These are phyloP conservation scores for Trissolcus brochymenae DNA, from an alignment of 2,888 invertebrate genomes.

Conservation along the genomic window DNA sequence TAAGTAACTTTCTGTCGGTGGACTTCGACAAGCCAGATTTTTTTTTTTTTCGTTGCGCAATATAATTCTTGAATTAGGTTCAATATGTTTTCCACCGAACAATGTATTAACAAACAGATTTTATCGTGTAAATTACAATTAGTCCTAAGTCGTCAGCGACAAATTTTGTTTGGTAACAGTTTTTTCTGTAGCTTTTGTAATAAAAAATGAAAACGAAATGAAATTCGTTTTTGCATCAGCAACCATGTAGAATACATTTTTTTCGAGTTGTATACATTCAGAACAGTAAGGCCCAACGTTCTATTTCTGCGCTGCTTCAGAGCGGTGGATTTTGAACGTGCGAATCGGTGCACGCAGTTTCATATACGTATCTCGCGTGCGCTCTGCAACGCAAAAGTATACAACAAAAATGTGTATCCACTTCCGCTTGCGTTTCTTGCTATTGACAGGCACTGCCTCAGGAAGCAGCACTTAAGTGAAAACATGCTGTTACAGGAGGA, in stretches of 20 bases:
- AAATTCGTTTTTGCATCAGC: too few relatives aligned
- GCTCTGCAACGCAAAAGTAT: slow-evolving; percentile 27
- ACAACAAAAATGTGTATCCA: slow-evolving; percentile 52
- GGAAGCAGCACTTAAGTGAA: slow-evolving; percentile 47
- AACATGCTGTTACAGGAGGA: slow-evolving; percentile 57
- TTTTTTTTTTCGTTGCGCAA: slow-evolving; percentile 12
- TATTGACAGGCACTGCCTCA: slow-evolving; percentile 18
- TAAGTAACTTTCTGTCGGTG: slow-evolving; percentile 7
- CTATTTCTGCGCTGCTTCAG: slow-evolving; percentile 65
- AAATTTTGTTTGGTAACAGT: background rate
- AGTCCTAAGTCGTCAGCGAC: background rate
- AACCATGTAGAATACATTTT: too few relatives aligned
- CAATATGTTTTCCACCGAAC: slow-evolving; percentile 16
- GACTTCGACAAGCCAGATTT: background rate
- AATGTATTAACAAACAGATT: slow-evolving; percentile 12
- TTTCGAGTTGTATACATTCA: slow-evolving; percentile 65
- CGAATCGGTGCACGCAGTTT: slow-evolving; percentile 5
- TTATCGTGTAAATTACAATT: background rate
- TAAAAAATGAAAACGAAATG: too few relatives aligned
- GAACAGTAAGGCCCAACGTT: slow-evolving; percentile 63
- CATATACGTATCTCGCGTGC: slow-evolving; percentile 15
- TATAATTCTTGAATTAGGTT: slow-evolving; percentile 20
- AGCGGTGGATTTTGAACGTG: slow-evolving; percentile 63
- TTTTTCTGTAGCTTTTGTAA: too few relatives aligned
- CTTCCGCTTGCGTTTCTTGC: slow-evolving; percentile 53